A percentile compares a stretch with the other conserved stretches of the same genome.
Conservation (phyloP, 2,888 invertebrate species). For the Agrypnus murinus region DNA sequence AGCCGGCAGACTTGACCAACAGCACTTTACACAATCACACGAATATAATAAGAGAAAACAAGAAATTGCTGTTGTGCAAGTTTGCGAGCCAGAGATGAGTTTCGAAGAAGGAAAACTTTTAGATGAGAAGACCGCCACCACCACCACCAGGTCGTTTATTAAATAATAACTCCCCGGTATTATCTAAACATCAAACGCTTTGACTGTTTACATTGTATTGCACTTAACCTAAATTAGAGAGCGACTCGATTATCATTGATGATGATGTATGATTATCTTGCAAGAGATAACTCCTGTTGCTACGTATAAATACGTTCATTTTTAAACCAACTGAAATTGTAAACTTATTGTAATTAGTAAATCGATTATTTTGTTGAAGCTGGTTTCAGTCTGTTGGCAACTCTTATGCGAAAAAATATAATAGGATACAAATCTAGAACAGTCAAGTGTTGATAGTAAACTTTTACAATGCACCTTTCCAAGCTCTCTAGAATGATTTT, state of each 20-base stretch:
- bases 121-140: constrained; percentile 37
- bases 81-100: constrained; percentile 54
- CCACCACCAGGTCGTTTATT: constrained; percentile 44
- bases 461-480: too few relatives aligned
- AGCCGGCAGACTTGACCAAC: constrained; percentile 63
- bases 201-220: constrained; percentile 20
- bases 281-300: background rate
- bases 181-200: constrained; percentile 4
- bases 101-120: constrained; percentile 51
- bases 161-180: constrained; percentile 32
- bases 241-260: constrained; percentile 2
- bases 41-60: constrained; percentile 64
- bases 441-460: too few relatives aligned
- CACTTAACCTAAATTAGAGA: constrained; percentile 2
- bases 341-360: too few relatives aligned
- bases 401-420: too few relatives aligned
- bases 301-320: too few relatives aligned
- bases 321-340: too few relatives aligned
- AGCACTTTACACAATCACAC: constrained; percentile 62
- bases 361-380: too few relatives aligned
- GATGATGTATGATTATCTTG: background rate
- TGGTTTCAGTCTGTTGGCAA: too few relatives aligned
- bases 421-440: too few relatives aligned
- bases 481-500: too few relatives aligned
- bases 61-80: constrained; percentile 53